Percentiles rank a stretch among this genome's conserved stretches.
Conservation (phyloP, 2,113 vertebrate species). For the Notarius quadriscutis region DNA sequence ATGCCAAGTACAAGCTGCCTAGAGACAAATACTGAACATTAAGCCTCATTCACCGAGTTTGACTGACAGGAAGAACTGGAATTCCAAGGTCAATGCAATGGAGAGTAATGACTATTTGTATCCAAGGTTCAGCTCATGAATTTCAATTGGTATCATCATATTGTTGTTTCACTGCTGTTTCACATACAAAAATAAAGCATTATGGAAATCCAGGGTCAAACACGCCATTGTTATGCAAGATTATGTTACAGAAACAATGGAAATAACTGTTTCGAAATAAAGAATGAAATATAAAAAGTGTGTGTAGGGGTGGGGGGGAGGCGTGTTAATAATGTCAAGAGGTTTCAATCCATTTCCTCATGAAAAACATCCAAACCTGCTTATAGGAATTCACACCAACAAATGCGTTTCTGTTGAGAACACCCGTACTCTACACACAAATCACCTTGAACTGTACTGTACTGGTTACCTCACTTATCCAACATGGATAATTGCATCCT, state of each 20-base stretch:
- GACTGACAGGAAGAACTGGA: constrained; percentile 17
- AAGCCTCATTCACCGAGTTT: constrained; percentile 1
- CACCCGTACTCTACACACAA: neutral
- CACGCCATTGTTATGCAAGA: constrained; percentile 8
- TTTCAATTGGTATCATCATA: constrained; percentile 30
- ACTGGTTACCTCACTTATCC: neutral
- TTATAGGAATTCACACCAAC: neutral
- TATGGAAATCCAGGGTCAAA: constrained; percentile 11
- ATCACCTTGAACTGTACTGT: neutral
- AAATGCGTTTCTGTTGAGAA: neutral
- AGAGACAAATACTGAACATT: constrained; percentile 14
- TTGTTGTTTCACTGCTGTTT: constrained; percentile 9
- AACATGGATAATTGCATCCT: neutral
- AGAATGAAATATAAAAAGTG: neutral
- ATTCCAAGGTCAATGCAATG: constrained; percentile 43
- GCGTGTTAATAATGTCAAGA: neutral
- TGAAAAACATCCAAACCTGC: neutral
- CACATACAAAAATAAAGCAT: neutral
- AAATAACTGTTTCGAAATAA: neutral
- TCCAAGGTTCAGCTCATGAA: constrained; percentile 41
- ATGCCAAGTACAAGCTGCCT: constrained; percentile 1
- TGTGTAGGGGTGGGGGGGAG: neutral
- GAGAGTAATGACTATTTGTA: constrained; percentile 40
- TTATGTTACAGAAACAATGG: neutral
- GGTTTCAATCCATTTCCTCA: neutral